phyloP scores from a whole-genome alignment of 2,797 vertebrate species.

The Anabas testudineus region DNA sequence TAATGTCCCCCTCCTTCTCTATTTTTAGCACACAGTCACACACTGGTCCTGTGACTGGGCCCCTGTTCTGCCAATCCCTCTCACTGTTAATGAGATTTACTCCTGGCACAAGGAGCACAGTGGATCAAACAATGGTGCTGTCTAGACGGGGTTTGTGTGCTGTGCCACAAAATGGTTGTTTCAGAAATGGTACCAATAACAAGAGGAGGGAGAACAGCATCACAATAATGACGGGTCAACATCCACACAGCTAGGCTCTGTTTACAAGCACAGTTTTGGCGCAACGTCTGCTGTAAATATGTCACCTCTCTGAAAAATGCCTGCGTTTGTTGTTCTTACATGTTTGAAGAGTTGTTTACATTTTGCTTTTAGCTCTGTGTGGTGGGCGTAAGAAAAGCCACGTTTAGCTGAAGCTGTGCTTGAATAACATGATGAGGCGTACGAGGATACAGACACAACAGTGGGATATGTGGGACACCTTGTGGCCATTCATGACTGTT shows the following conservation, averaged over 20 bases:
- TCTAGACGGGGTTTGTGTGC: conserved; percentile 31
- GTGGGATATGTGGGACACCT: neutral
- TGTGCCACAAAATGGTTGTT: conserved; percentile 27
- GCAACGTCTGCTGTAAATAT: neutral
- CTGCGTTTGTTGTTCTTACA: neutral
- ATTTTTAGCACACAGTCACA: conserved; percentile 57
- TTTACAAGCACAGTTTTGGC: neutral
- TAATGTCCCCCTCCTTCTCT: conserved; percentile 43
- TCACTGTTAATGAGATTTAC: conserved; percentile 62
- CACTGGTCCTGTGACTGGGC: conserved; percentile 26
- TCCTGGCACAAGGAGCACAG: conserved; percentile 42
- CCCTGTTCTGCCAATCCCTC: conserved; percentile 33
- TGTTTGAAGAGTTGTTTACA: neutral
- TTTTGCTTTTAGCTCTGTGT: neutral
- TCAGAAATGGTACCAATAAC: conserved; percentile 10
- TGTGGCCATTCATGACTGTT: neutral
- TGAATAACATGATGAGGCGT: no score
- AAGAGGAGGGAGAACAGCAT: neutral
- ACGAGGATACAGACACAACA: no score
- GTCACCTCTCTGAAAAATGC: neutral
- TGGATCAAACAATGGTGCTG: conserved; percentile 28
- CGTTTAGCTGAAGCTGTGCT: no score
- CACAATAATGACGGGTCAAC: neutral
- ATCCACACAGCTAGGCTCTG: neutral
- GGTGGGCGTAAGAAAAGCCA: no score